Conservation (phyloP, 2,888 invertebrate species). For the Anthophora plumipes region DNA sequence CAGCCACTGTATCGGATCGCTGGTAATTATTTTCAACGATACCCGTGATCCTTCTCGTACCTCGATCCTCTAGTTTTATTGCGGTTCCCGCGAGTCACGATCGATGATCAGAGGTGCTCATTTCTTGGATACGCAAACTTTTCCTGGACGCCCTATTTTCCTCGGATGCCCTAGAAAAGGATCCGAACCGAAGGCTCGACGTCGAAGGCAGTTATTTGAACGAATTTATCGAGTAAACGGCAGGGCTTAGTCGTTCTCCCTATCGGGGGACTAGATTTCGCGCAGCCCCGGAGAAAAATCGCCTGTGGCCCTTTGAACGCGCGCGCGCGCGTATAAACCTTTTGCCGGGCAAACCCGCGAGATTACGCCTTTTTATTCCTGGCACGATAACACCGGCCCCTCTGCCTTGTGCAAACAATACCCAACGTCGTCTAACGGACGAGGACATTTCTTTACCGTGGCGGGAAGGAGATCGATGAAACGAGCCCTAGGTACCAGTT, state of each 20-base stretch:
- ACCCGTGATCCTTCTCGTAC: background rate
- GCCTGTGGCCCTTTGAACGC: conserved; percentile 35
- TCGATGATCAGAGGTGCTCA: background rate
- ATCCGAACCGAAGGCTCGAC: background rate
- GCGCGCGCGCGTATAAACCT: conserved; percentile 50
- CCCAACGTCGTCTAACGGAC: conserved; percentile 30
- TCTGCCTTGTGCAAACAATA: conserved; percentile 63
- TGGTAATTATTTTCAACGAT: conserved; percentile 72
- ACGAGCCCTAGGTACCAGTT: conserved; percentile 55
- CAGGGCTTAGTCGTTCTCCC: background rate
- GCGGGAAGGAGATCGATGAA: conserved; percentile 64
- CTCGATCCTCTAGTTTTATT: background rate
- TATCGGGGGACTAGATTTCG: background rate
- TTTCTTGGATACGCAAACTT: background rate
- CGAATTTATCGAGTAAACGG: conserved; percentile 24
- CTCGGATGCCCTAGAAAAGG: background rate
- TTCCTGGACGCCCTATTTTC: background rate
- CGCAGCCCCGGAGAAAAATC: conserved; percentile 26
- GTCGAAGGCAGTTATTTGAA: background rate
- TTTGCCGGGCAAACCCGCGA: conserved; percentile 44
- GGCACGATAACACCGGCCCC: conserved; percentile 57
- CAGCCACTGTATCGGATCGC: conserved; percentile 63
- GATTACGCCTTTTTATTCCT: conserved; percentile 60
- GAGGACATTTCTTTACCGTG: conserved; percentile 57
- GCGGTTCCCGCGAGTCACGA: background rate